Conservation (phyloP, 1,140 invertebrate genomes). For the Steinernema khuongi region DNA sequence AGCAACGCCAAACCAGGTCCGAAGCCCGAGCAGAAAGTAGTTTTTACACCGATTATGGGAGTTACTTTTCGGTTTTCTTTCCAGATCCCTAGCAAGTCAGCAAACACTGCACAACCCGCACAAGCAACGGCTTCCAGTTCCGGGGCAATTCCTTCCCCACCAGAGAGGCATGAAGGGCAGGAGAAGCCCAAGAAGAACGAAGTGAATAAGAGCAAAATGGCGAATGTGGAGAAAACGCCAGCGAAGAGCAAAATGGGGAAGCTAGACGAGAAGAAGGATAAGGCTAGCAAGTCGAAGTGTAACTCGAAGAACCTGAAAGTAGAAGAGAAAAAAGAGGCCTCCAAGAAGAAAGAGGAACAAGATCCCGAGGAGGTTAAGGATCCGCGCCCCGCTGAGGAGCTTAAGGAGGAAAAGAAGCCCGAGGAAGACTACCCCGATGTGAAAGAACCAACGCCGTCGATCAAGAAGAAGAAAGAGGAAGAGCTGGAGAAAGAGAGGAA, state of each 20-base stretch:
- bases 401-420: background rate
- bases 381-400: background rate
- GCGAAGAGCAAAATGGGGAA: background rate
- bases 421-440: background rate
- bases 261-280: background rate
- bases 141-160: no score
- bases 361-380: background rate
- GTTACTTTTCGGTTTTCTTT: no score
- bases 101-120: no score
- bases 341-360: background rate
- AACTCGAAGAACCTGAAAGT: background rate
- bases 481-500: background rate
- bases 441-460: background rate
- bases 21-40: no score
- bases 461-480: background rate
- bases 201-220: background rate
- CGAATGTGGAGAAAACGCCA: background rate
- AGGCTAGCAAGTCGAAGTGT: background rate
- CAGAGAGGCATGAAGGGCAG: no score
- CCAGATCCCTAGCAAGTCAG: no score
- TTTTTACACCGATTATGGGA: no score
- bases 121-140: no score
- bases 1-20: no score
- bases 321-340: background rate
- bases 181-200: constrained; percentile 12